Base-by-base conservation (phyloP, 2,888 invertebrate genomes). In the Leptarthrus brevirostris region DNA sequence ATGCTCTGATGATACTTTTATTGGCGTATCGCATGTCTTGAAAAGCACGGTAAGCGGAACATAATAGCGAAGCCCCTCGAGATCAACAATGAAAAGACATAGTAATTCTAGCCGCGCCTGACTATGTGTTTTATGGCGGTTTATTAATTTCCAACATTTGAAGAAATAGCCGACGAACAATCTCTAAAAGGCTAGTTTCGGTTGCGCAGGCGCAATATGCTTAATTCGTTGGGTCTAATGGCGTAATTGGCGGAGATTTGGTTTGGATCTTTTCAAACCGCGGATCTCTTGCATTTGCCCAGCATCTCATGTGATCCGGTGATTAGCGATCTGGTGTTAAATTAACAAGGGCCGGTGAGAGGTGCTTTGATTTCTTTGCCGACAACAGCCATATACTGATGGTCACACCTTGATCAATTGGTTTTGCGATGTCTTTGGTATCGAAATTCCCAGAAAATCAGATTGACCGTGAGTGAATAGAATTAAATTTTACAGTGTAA, bases 1-100 rank as follows among this genome's bases (percentile, higher is more conserved):
- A 44, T 36, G 61, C 54, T 47, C 66, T 75, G 75, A 75, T 75
- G 74, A 64, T 72, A 74, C 54, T 75, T 74, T 75, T 75, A 75
- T 75, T 73, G 72, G 66, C 49, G 71, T 54, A 75, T 75, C 74
- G 75, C 75, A 75, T 75, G 75, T 47, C 66, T 66, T 12, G 47
- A 66, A 10, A 16, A 26, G 24, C 66, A 12, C n/a, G 40, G 18
- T 18, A 61, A 61, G 26, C 66, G 47, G 66, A 34, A n/a, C 49
- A 6, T 22, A 66, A 47, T n/a, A 44, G 47, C 47, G 24, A 14
- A 47, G 47, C 5, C 16, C 12, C 47, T 16, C 44, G n/a, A 22
- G n/a, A 40, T 2, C 18, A 22, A 36, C 36, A 40, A 36, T 40
- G 18, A 20, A 14, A 22, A 22, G 71, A 26, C 26, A 12, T 6